Base-by-base conservation (phyloP, 2,888 invertebrate genomes). In the Harpalus rubripes region DNA sequence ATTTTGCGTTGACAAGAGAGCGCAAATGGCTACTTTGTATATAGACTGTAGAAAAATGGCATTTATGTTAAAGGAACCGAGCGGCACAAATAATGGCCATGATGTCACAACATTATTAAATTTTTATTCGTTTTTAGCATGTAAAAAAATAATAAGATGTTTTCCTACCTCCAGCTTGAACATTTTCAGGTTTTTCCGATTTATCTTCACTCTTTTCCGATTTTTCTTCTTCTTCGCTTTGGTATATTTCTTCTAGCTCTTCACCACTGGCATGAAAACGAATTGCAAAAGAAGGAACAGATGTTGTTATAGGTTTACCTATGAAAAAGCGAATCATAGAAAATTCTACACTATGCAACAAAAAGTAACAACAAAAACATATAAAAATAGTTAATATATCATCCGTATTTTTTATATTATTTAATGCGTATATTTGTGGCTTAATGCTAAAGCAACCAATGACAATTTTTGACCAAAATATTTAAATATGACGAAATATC, bases 211-310 rank as follows among this genome's bases (percentile, higher is more conserved):
- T 82, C 59, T 87, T 86, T 15, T 88, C 88, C 41, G 86, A 85
- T 79, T 87, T 87, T 8, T 88, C 88, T 89, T 94, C 94, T 58
- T 94, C 94, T 88, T 95, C 95, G 72, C 92, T 93, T 81, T 93
- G 92, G 88, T 92, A 94, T 10, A 95, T 89, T 88, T 95, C 95
- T 88, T 96, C 95, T 81, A 96, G 89, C 90, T 95, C 95, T 88
- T 96, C 96, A 88, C 95, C 95, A 88, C 94, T 95, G n/a, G 95
- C 95, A 91, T 95, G 95, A 88, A 95, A 96, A 88, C 95, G 94
- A 88, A 96, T 94, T 7, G 95, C 93, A 84, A 94, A 90, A 41
- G 93, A 91, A 65, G 93, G 90, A 80, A 91, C 91, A 15, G 91
- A 91, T 72, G 91, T 90, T 63, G 90, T 91, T 15, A 90, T 89